Evolutionary conservation across 1,140 invertebrate genomes (phyloP).

Genomic region (Philopotamus ludificatus): DNA sequence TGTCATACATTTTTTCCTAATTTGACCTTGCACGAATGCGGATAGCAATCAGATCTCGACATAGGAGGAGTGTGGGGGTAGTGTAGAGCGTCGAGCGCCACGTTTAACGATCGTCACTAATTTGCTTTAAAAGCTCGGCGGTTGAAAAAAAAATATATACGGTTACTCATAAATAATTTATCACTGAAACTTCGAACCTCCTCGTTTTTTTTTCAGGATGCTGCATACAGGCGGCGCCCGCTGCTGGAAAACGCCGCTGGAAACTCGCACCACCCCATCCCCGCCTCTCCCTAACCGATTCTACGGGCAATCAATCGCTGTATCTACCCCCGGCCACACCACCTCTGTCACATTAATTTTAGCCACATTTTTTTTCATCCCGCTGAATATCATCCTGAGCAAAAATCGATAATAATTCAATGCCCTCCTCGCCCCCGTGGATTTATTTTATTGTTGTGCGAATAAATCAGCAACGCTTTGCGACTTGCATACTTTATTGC

Average conservation of each 20-base stretch:
- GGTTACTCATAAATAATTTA: not conserved
- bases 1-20: no score
- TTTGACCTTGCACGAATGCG: no score
- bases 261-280: no score
- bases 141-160: not conserved
- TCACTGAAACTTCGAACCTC: not conserved
- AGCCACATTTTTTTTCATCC: not conserved
- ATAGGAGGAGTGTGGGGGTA: no score
- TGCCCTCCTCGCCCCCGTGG: no score
- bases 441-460: no score
- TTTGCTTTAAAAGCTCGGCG: not conserved
- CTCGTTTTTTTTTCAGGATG: not conserved
- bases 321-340: not conserved
- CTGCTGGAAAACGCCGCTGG: not conserved
- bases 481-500: no score
- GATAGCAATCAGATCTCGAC: no score
- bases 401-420: not conserved
- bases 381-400: not conserved
- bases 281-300: no score
- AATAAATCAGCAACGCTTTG: no score
- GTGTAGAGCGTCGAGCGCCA: no score
- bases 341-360: not conserved
- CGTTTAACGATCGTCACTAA: not conserved
- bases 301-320: not conserved
- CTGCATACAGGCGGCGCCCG: not conserved